These are phyloP conservation scores for Actias luna DNA, from an alignment of 2,888 invertebrate species.

Conservation along the genomic window DNA sequence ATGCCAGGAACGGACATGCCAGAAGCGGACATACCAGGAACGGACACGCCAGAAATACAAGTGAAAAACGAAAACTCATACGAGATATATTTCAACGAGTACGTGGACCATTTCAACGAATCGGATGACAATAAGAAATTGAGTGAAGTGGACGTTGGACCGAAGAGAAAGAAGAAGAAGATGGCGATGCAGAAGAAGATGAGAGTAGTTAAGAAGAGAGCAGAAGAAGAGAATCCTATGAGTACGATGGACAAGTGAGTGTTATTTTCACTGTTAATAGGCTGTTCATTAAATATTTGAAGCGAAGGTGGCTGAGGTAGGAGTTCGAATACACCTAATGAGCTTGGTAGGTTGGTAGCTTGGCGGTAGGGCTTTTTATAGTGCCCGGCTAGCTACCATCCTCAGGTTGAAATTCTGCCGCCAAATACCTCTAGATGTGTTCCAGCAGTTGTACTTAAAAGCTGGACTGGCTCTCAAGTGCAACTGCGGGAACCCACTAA, in stretches of 20 bases:
- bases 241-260: constrained; percentile 56
- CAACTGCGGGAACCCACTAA: too few species aligned
- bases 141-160: constrained; percentile 49
- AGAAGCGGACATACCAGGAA: neutral
- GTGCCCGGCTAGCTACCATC: too few species aligned
- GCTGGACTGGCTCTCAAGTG: too few species aligned
- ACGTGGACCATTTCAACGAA: constrained; percentile 46
- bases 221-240: constrained; percentile 34
- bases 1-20: neutral
- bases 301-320: too few species aligned
- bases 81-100: constrained; percentile 58
- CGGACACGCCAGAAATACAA: constrained; percentile 32
- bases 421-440: too few species aligned
- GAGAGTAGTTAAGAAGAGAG: constrained; percentile 33
- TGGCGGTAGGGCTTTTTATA: too few species aligned
- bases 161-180: constrained; percentile 37
- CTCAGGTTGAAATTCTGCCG: too few species aligned
- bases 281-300: too few species aligned
- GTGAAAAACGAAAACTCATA: constrained; percentile 49
- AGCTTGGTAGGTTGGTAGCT: too few species aligned
- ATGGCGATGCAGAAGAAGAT: constrained; percentile 35
- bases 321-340: too few species aligned
- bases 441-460: too few species aligned
- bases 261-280: neutral
- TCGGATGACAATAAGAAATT: constrained; percentile 54